Evolutionary conservation across 2,888 invertebrate genomes (phyloP), one percentile per base, ranked within the genome.

Genomic region (Cephus nigrinus): DNA sequence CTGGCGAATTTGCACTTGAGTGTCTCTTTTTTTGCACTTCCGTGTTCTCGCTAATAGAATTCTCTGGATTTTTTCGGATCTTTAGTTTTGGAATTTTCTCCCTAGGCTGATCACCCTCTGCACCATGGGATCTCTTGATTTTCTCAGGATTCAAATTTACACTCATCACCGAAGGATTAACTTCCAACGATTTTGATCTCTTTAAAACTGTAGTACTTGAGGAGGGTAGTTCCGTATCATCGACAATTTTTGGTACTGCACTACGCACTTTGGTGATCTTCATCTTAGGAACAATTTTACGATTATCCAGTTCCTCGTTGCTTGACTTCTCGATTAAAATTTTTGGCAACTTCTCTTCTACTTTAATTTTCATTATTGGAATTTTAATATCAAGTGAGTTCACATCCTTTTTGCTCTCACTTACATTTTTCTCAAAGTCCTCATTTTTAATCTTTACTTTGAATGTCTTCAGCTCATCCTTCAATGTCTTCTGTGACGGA

Each of bases 321-420:
- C 72, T 78, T 1, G 84, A 76, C 40, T 80, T 85, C 32, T 87
- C 83, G 11, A 86, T 79, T 0, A 87, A 84, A 35, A 89, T 86
- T 79, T 85, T 84, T 4, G 87, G 84, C 32, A 84, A 72, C 33
- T 85, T 86, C 34, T 87, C 87, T 72, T 89, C 89, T 3, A 89
- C 80, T 33, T 86, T 88, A 36, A 89, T 89, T 69, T 87, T 89
- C 86, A 89, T 88, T 74, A 87, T 89, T 5, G 88, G 89, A 55
- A 88, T 77, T 75, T 86, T 87, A 71, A 78, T 80, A 73, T 79
- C 85, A 40, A 31, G 23, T 11, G 23, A 23, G n/a, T 74, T 74
- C n/a, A 33, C 23, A 4, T 30, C 31, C 74, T 35, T 74, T 11
- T 74, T 33, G 5, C n/a, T 30, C 12, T 33, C 71, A 30, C 23